Evolutionary conservation across 2,113 vertebrate species (phyloP).

Genomic region (Sinocyclocheilus rhinocerous): DNA sequence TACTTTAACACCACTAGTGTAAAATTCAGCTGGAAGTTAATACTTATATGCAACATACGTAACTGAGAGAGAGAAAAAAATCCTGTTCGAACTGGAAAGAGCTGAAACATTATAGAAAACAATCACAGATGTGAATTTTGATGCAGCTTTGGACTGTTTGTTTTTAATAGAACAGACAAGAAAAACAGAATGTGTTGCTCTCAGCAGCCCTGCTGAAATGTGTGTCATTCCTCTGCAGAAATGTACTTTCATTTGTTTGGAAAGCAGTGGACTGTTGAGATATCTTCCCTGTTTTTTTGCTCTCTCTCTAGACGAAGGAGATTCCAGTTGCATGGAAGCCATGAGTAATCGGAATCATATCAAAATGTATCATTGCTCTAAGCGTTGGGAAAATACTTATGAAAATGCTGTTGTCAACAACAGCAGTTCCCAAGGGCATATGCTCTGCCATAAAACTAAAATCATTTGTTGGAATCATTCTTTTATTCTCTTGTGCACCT

Average conservation of each 20-base stretch:
- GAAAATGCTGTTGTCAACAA: slow-evolving; percentile 4
- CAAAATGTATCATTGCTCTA: background rate
- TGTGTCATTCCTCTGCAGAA: background rate
- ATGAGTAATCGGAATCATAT: background rate
- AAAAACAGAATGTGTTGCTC: background rate
- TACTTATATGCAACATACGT: no score
- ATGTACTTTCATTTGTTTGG: slow-evolving; percentile 1
- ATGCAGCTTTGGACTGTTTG: slow-evolving; percentile 1
- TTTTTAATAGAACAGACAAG: background rate
- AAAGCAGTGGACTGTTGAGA: background rate
- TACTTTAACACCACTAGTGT: no score
- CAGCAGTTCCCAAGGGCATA: background rate
- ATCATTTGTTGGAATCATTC: background rate
- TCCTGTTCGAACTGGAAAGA: background rate
- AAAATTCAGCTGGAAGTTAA: no score
- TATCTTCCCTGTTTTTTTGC: slow-evolving; percentile 4
- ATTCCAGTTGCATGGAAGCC: background rate
- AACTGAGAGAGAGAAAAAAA: background rate
- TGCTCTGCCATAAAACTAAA: slow-evolving; percentile 6
- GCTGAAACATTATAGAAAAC: background rate
- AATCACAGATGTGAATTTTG: background rate
- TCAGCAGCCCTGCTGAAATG: background rate
- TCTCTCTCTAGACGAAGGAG: background rate
- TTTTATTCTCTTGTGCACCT: background rate
- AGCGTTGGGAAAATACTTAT: slow-evolving; percentile 27